Conservation (phyloP, 2,797 vertebrate genomes). For the Gastrophryne carolinensis region DNA sequence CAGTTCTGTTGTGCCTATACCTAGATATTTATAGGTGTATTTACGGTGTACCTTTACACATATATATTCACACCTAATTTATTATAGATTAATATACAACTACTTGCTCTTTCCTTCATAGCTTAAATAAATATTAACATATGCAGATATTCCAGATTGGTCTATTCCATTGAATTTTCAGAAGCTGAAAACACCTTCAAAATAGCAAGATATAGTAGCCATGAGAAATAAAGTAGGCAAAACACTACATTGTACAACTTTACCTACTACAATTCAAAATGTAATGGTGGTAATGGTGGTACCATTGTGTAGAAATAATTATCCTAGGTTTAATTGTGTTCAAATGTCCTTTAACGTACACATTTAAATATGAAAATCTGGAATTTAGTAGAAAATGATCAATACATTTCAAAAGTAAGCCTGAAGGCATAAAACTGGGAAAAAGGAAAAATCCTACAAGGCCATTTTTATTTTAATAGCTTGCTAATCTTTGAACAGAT, state of each 20-base stretch:
- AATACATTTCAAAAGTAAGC: background rate
- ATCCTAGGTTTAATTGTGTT: background rate
- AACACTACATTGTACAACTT: background rate
- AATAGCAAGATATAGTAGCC: too few relatives aligned
- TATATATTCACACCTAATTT: slow-evolving; percentile 38
- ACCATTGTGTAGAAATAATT: background rate
- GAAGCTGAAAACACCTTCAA: background rate
- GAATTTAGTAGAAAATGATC: background rate
- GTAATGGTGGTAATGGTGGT: background rate
- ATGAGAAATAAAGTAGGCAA: background rate
- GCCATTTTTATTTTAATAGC: background rate
- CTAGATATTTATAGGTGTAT: background rate
- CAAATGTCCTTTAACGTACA: background rate
- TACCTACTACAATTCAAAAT: background rate
- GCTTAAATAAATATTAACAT: slow-evolving; percentile 44
- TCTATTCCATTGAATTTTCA: background rate
- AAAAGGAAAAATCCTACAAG: background rate
- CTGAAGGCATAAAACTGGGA: background rate
- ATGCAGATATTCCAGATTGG: background rate
- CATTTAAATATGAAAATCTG: background rate
- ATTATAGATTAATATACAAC: slow-evolving; percentile 46
- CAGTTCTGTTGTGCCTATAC: background rate
- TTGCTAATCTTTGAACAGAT: background rate
- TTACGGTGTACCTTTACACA: background rate
- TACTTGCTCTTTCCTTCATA: slow-evolving; percentile 48